These are phyloP conservation scores for Scopus umbretta DNA, from an alignment of 2,113 vertebrate species.

Conservation along the genomic window DNA sequence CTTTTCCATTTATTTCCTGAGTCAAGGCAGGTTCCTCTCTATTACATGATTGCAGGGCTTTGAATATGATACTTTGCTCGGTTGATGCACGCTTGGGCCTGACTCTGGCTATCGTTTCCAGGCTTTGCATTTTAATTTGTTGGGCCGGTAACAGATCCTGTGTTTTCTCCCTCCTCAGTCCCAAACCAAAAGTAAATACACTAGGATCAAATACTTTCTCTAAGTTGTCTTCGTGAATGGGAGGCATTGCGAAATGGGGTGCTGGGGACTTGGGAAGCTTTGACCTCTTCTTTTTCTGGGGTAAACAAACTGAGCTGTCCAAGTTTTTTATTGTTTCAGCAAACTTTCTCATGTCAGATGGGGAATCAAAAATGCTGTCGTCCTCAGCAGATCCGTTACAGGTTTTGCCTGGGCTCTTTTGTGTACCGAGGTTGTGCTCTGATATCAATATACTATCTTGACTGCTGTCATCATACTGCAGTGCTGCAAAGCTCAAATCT, in stretches of 20 bases:
- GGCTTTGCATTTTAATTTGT: constrained; percentile 80
- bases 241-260: constrained; percentile 84
- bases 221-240: constrained; percentile 87
- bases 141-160: constrained; percentile 76
- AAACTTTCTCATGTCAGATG: constrained; percentile 84
- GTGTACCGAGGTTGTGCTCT: constrained; percentile 49
- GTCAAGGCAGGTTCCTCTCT: background rate
- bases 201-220: constrained; percentile 88
- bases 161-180: constrained; percentile 71
- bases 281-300: constrained; percentile 80
- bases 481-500: background rate
- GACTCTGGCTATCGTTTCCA: constrained; percentile 69
- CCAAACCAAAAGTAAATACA: constrained; percentile 85
- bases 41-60: constrained; percentile 55
- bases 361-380: constrained; percentile 74
- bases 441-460: constrained; percentile 12
- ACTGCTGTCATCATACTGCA: background rate
- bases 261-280: constrained; percentile 75
- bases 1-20: constrained; percentile 59
- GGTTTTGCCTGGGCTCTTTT: constrained; percentile 51
- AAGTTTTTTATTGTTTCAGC: constrained; percentile 87
- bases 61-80: constrained; percentile 83
- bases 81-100: constrained; percentile 75
- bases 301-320: constrained; percentile 80
- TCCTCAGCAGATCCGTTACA: constrained; percentile 71